These are phyloP conservation scores for Nudaria mundana DNA, from an alignment of 2,888 invertebrate species.

Conservation along the genomic window DNA sequence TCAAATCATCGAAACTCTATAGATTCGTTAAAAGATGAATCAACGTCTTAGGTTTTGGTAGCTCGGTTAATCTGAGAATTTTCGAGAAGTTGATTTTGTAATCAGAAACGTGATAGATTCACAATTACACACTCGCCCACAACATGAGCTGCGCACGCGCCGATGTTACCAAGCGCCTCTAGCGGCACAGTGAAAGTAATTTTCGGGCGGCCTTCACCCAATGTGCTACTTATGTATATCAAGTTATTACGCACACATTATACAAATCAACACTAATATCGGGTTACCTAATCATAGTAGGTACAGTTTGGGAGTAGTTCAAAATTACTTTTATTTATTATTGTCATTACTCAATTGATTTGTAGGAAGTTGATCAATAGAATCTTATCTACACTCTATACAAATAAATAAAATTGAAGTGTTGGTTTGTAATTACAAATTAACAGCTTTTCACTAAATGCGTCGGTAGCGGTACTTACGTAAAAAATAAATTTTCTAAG, in stretches of 20 bases:
- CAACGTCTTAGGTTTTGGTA: too few species aligned
- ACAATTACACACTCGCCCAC: too few species aligned
- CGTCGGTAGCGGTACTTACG: too few species aligned
- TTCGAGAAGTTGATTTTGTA: too few species aligned
- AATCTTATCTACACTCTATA: not conserved
- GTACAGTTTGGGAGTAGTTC: not conserved
- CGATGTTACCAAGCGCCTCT: conserved; percentile 21
- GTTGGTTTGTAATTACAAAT: too few species aligned
- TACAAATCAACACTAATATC: not conserved
- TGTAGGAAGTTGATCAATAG: not conserved
- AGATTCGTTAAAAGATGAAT: too few species aligned
- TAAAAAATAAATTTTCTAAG: too few species aligned
- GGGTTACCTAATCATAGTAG: not conserved
- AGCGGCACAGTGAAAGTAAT: conserved; percentile 62
- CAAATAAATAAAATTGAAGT: too few species aligned
- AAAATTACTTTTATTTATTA: not conserved
- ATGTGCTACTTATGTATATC: conserved; percentile 40
- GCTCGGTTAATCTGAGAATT: too few species aligned
- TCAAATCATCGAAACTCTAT: too few species aligned
- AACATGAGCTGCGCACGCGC: conserved; percentile 1
- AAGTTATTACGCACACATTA: conserved; percentile 34
- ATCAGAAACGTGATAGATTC: too few species aligned
- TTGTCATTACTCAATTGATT: not conserved
- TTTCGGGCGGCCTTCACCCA: conserved; percentile 65
- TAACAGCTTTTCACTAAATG: not conserved